phyloP scores from a whole-genome alignment of 1,140 invertebrate species.

The Capitella teleta region DNA sequence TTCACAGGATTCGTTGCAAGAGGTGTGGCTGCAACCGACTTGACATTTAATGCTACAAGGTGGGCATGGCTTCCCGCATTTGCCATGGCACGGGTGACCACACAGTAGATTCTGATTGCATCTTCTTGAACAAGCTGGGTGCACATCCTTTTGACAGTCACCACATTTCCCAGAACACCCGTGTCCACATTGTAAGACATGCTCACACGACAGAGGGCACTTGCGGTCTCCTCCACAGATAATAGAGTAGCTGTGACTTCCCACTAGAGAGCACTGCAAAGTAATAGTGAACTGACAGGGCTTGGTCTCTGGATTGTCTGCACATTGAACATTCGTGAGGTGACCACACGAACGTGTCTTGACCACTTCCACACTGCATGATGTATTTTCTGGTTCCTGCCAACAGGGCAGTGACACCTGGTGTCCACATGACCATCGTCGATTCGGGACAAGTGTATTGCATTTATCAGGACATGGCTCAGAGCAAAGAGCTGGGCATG shows the following conservation, averaged over 20 bases:
- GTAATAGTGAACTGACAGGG: no score
- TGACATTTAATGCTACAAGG: constrained; percentile 41
- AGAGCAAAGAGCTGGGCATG: constrained; percentile 13
- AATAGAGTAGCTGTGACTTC: no score
- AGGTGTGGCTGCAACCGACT: constrained; percentile 46
- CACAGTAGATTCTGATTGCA: constrained; percentile 36
- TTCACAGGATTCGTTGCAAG: constrained; percentile 50
- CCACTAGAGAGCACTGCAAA: no score
- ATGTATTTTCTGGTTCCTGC: constrained; percentile 15
- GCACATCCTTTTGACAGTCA: constrained; percentile 51
- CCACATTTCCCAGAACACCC: constrained; percentile 51
- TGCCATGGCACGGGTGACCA: constrained; percentile 31
- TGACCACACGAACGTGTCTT: constrained; percentile 22
- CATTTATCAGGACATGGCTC: constrained; percentile 21
- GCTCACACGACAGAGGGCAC: constrained; percentile 44
- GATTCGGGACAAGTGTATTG: no score
- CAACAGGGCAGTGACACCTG: no score
- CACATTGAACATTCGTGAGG: constrained; percentile 4
- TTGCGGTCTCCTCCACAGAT: no score
- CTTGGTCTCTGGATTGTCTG: background rate
- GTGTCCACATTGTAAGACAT: constrained; percentile 48
- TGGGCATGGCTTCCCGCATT: constrained; percentile 20
- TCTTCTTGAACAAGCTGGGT: constrained; percentile 36
- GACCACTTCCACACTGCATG: background rate
- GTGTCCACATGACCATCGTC: constrained; percentile 51